Evolutionary conservation across 2,113 vertebrate species (phyloP).

Genomic region (Theropithecus gelada): DNA sequence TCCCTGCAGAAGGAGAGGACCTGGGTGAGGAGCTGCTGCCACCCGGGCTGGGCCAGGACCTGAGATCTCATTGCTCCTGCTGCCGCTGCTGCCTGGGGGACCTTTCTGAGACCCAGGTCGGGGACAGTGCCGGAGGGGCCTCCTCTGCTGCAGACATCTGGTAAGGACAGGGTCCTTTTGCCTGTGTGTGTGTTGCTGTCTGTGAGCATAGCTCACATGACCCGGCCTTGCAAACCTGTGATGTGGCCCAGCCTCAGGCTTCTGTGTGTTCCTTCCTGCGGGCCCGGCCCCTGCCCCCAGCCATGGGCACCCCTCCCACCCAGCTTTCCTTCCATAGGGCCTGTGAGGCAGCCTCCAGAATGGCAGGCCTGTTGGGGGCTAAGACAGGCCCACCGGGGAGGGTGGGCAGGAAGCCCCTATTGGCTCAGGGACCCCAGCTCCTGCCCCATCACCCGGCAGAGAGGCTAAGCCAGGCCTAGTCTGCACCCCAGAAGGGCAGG

Average conservation of each 20-base stretch:
- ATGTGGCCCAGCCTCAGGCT: neutral
- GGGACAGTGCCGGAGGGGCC: neutral
- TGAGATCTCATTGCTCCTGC: neutral
- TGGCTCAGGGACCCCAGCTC: neutral
- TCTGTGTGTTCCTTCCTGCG: neutral
- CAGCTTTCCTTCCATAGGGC: neutral
- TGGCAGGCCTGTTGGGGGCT: neutral
- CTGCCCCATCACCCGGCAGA: neutral
- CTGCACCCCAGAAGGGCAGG: neutral
- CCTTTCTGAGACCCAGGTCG: conserved; percentile 16
- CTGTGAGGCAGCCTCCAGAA: neutral
- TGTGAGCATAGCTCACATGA: conserved; percentile 8
- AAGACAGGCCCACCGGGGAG: neutral
- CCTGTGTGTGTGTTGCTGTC: neutral
- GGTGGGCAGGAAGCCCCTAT: neutral
- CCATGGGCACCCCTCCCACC: neutral
- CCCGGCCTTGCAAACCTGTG: neutral
- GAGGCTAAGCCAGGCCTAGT: neutral
- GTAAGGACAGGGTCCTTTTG: conserved; percentile 67
- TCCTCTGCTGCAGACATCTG: neutral
- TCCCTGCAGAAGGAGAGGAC: conserved; percentile 81
- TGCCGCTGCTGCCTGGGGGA: neutral
- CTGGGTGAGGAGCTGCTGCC: conserved; percentile 80
- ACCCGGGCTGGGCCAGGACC: conserved; percentile 78
- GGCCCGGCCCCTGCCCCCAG: neutral